Evolutionary conservation across 2,888 invertebrate species (phyloP).

Genomic region (Hirtodrosophila confusa): DNA sequence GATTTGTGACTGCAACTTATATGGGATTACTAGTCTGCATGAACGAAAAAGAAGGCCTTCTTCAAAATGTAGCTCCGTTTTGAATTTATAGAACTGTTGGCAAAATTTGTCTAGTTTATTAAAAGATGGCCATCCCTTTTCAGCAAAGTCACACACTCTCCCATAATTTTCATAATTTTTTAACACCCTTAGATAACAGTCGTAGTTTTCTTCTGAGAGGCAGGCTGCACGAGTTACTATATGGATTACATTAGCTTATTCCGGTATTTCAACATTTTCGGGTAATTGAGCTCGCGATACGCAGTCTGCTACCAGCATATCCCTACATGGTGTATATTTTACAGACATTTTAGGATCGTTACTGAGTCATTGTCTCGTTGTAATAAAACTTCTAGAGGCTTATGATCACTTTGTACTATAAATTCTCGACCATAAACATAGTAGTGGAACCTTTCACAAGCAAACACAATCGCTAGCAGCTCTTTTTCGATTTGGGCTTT

Average conservation of each 20-base stretch:
- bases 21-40: neutral
- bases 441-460: no score
- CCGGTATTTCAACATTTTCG: conserved; percentile 15
- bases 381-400: conserved; percentile 63
- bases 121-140: conserved; percentile 1
- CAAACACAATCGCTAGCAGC: no score
- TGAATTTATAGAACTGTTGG: neutral
- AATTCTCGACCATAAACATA: no score
- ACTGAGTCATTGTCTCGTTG: conserved; percentile 68
- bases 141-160: neutral
- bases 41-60: neutral
- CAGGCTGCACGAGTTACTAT: conserved; percentile 10
- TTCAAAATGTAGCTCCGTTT: neutral
- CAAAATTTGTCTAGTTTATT: neutral
- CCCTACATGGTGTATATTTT: conserved; percentile 58
- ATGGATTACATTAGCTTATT: conserved; percentile 35
- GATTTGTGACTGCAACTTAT: neutral
- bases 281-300: conserved; percentile 45
- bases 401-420: conserved; percentile 65
- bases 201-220: conserved; percentile 25
- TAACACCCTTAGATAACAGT: conserved; percentile 17
- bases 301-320: conserved; percentile 44
- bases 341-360: conserved; percentile 36
- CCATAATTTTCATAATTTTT: conserved; percentile 18
- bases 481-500: no score